phyloP scores from a whole-genome alignment of 2,113 vertebrate genomes.

The Lophotis ruficrista region DNA sequence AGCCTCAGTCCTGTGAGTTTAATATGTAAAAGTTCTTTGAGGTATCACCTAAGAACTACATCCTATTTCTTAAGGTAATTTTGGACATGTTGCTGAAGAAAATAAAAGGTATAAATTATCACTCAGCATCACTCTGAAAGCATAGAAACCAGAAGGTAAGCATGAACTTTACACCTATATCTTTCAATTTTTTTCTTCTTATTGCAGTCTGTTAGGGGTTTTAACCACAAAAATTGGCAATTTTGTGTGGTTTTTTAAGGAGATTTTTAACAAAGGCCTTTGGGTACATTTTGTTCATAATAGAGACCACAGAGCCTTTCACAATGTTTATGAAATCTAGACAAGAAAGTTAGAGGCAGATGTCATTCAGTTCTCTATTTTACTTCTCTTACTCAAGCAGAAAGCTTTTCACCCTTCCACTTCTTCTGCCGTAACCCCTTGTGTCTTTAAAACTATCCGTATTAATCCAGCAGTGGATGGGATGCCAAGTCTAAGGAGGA shows the following conservation, averaged over 20 bases:
- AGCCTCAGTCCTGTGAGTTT: background rate
- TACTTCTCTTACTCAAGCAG: background rate
- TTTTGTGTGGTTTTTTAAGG: background rate
- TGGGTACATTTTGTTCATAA: background rate
- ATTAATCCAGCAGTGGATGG: background rate
- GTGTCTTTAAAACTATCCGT: background rate
- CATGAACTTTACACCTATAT: background rate
- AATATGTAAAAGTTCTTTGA: background rate
- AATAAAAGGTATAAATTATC: background rate
- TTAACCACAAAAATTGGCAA: background rate
- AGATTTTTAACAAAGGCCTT: background rate
- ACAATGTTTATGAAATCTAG: background rate
- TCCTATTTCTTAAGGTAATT: background rate
- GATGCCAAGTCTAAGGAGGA: background rate
- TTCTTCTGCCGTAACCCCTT: background rate
- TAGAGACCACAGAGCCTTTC: background rate
- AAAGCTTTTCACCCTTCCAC: background rate
- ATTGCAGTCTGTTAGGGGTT: background rate
- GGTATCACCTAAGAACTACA: background rate
- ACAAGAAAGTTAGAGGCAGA: background rate
- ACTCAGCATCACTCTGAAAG: background rate
- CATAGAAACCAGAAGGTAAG: background rate
- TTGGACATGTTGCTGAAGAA: background rate
- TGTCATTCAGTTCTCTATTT: background rate
- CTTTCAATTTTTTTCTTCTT: background rate